A percentile compares a stretch with the other conserved stretches of the same genome.
Conservation (phyloP, 2,888 invertebrate species). For the Colostygia pectinataria region DNA sequence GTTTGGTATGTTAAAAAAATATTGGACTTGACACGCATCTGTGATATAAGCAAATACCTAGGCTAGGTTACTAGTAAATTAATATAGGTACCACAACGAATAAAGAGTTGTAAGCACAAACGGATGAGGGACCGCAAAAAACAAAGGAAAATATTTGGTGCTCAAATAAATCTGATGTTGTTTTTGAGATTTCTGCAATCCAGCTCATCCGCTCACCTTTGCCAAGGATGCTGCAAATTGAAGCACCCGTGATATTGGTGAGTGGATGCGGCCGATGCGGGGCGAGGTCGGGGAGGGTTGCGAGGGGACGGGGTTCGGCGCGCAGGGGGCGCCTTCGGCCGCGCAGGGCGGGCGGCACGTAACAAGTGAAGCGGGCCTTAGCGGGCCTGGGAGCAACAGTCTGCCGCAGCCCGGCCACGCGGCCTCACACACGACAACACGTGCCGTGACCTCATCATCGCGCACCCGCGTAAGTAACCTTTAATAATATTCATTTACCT, state of each 20-base stretch:
- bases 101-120: constrained; percentile 4
- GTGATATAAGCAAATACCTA: too few species aligned
- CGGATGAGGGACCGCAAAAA: background rate
- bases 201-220: constrained; percentile 45
- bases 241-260: constrained; percentile 71
- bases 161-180: constrained; percentile 35
- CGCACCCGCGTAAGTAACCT: constrained; percentile 71
- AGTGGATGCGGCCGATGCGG: constrained; percentile 66
- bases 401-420: constrained; percentile 82
- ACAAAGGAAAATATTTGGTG: constrained; percentile 1
- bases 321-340: constrained; percentile 49
- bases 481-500: constrained; percentile 56
- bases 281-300: constrained; percentile 63
- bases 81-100: too few species aligned
- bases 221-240: constrained; percentile 74
- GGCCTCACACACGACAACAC: constrained; percentile 66
- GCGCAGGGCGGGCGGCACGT: constrained; percentile 74
- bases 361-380: constrained; percentile 82
- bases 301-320: constrained; percentile 50
- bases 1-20: too few species aligned
- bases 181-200: constrained; percentile 31
- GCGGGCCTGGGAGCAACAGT: constrained; percentile 82
- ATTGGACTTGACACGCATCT: too few species aligned
- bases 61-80: too few species aligned
- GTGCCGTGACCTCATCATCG: constrained; percentile 56